Base-by-base conservation (phyloP, 2,113 vertebrate genomes). In the Dolichotis patagonum region DNA sequence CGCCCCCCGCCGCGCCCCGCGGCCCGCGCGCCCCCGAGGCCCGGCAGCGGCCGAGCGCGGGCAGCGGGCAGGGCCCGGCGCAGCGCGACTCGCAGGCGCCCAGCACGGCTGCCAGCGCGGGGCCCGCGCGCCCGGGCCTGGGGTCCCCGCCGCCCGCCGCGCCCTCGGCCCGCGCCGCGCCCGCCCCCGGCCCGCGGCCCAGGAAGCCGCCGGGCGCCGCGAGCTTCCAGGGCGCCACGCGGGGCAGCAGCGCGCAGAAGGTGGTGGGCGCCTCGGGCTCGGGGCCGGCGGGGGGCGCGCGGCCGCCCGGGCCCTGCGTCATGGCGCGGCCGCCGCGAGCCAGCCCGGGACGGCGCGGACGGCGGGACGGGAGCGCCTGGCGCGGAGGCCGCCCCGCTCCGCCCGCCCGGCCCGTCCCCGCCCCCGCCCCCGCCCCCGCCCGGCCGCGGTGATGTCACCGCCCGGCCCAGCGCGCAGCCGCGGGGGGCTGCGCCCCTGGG, bases 141-240 rank as follows among this genome's bases (percentile, higher is more conserved):
- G 97, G 22, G 81, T 96, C 58, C 0, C 97, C 30, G 1, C 95
- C 0, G 43, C 26, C 73, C 41, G 97, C 26, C 0, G 95, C 38
- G 38, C 69, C 69, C 69, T 73, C 71, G 98, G 95, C 71, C 4
- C 97, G 99, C 95, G 99, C 9, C 22, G 97, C 30, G 1, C 75
- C 98, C 85, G 98, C 99, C n/a, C 99, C 99, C 0, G 99, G 99
- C 95, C 99, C 99, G 69, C 99, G 98, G 97, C 99, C 99, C 95
- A 99, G 99, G 97, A 99, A 98, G 16, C 99, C 98, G 0, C 96
- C 90, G 4, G 98, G 96, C 85, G 99, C 99, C 65, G 99, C 99
- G 98, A 99, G 99, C 98, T 99, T 99, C 99, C 99, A 99, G 85
- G 99, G 99, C 91, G 99, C 99, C 99, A 99, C 99, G 97, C 98